These are phyloP conservation scores for Eurois occulta DNA, from an alignment of 2,888 invertebrate species.

Conservation along the genomic window DNA sequence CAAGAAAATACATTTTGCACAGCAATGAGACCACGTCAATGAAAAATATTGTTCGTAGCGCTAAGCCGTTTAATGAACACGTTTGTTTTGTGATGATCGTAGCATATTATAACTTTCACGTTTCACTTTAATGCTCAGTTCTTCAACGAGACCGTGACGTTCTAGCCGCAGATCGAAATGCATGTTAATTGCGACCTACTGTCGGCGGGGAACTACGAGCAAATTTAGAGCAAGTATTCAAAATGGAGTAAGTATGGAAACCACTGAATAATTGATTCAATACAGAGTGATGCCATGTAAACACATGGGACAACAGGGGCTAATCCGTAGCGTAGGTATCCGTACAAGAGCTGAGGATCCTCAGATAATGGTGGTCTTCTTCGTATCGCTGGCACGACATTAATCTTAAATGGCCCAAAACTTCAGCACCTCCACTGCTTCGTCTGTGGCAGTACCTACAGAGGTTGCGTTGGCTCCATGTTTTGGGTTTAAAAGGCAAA, in stretches of 20 bases:
- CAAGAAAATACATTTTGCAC: not conserved
- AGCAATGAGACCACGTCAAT: not conserved
- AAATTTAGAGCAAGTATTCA: conserved; percentile 10
- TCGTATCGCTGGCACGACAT: not conserved
- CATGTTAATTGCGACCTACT: not conserved
- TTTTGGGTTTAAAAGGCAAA: not conserved
- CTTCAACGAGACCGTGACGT: not conserved
- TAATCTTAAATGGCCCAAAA: not conserved
- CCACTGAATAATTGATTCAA: not conserved
- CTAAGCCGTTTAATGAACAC: not conserved
- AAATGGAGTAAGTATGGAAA: conserved; percentile 1
- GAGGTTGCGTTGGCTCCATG: not conserved
- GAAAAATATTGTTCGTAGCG: not conserved
- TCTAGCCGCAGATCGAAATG: no score
- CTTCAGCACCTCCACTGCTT: not conserved
- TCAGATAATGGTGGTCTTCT: not conserved
- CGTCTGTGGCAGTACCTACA: not conserved
- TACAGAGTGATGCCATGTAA: not conserved
- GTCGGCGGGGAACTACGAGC: not conserved
- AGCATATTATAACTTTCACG: not conserved
- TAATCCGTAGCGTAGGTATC: not conserved
- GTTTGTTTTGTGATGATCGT: not conserved
- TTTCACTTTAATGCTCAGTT: not conserved
- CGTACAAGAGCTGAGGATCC: not conserved
- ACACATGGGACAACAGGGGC: not conserved